A percentile compares a stretch with the other conserved stretches of the same genome.
phyloP scores from a whole-genome alignment of 2,797 vertebrate genomes.

The Oreochromis mossambicus region DNA sequence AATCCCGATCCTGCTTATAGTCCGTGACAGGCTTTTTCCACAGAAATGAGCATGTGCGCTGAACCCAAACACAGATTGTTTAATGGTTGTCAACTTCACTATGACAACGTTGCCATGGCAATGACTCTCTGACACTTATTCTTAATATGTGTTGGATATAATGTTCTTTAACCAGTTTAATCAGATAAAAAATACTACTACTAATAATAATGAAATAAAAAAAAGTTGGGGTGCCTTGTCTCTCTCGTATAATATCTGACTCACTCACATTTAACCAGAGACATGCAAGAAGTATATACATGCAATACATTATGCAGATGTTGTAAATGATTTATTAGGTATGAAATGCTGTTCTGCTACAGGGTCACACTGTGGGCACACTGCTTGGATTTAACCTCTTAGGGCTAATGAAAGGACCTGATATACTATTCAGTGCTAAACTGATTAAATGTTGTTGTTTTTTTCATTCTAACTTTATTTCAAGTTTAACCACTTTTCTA shows the following conservation, averaged over 20 bases:
- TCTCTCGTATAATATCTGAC: neutral
- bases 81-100: slow-evolving; percentile 50
- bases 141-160: neutral
- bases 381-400: neutral
- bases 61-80: slow-evolving; percentile 59
- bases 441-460: neutral
- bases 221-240: neutral
- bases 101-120: slow-evolving; percentile 69
- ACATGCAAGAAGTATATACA: neutral
- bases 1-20: neutral
- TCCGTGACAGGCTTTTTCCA: neutral
- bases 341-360: neutral
- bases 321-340: slow-evolving; percentile 40
- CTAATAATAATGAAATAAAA: neutral
- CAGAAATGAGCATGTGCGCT: slow-evolving; percentile 15
- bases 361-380: neutral
- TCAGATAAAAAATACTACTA: neutral
- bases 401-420: neutral
- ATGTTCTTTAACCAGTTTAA: neutral
- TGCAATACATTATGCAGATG: neutral
- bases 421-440: neutral
- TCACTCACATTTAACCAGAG: neutral
- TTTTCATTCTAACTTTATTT: neutral
- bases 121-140: slow-evolving; percentile 19
- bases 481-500: neutral